A percentile compares a stretch with the other conserved stretches of the same genome.
Evolutionary conservation across 2,113 vertebrate species (phyloP).

Genomic region (Mustela lutreola): DNA sequence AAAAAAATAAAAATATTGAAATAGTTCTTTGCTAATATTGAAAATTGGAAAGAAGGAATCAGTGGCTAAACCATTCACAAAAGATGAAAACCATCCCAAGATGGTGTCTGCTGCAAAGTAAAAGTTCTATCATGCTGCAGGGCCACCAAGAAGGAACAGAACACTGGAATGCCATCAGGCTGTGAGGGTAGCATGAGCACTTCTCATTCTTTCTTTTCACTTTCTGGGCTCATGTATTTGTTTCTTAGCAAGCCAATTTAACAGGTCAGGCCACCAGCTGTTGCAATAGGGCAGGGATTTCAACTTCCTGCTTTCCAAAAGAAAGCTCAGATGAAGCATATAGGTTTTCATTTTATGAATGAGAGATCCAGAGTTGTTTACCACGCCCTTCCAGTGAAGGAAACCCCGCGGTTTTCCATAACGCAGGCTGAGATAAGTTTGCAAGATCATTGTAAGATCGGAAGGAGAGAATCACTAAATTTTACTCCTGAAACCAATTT

Average conservation of each 20-base stretch:
- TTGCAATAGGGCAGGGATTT: constrained; percentile 46
- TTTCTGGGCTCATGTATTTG: constrained; percentile 10
- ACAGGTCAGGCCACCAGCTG: constrained; percentile 58
- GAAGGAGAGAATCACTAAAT: background rate
- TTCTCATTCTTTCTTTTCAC: constrained; percentile 36
- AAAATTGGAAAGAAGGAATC: background rate
- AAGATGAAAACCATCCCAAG: background rate
- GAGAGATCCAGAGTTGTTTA: background rate
- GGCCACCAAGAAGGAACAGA: background rate
- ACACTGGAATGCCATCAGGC: background rate
- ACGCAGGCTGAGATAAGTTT: background rate
- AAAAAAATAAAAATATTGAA: background rate
- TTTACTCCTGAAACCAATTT: background rate
- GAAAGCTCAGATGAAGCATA: background rate
- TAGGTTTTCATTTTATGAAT: background rate
- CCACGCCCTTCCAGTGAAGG: background rate
- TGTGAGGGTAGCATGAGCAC: background rate
- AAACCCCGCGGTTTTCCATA: background rate
- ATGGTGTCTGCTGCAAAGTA: background rate
- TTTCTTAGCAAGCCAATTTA: constrained; percentile 10
- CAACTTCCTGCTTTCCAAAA: background rate
- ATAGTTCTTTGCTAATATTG: background rate
- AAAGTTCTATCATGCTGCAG: background rate
- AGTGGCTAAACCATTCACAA: background rate
- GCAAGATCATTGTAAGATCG: background rate